Conservation (phyloP, 2,113 vertebrate genomes). For the Heteronetta atricapilla region DNA sequence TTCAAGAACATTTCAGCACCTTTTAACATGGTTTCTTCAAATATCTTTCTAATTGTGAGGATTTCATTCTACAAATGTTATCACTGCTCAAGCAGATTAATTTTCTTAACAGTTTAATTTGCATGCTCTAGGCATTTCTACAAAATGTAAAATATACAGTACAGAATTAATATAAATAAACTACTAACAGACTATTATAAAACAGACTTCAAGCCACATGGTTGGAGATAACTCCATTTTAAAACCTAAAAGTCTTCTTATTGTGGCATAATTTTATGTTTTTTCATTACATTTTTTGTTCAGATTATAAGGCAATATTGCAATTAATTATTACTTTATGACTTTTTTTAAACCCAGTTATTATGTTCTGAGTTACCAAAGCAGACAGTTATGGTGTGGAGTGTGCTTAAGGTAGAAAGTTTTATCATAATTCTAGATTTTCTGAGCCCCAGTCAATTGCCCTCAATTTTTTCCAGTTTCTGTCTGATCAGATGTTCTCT, state of each 20-base stretch:
- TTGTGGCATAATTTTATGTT: background rate
- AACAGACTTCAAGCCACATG: slow-evolving; percentile 21
- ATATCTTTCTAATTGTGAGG: slow-evolving; percentile 57
- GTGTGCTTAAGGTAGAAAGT: background rate
- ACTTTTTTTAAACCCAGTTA: background rate
- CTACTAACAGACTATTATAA: slow-evolving; percentile 34
- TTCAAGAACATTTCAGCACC: slow-evolving; percentile 65
- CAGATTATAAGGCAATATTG: background rate
- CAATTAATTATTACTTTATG: background rate
- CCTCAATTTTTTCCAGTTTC: accelerated
- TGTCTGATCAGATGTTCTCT: background rate
- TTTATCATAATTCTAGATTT: background rate
- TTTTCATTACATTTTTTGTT: background rate
- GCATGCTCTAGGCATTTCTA: slow-evolving; percentile 47
- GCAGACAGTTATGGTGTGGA: background rate
- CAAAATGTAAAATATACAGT: slow-evolving; percentile 53
- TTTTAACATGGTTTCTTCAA: slow-evolving; percentile 61
- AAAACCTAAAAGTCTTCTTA: background rate
- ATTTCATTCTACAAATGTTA: slow-evolving; percentile 66
- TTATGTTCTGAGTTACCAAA: background rate
- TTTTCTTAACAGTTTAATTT: slow-evolving; percentile 66
- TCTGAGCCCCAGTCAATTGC: background rate
- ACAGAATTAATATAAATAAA: slow-evolving; percentile 44
- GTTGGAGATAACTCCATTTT: background rate
- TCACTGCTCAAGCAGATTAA: slow-evolving; percentile 60